Percentiles rank a stretch among this genome's conserved stretches.
Evolutionary conservation across 2,888 invertebrate genomes (phyloP).

Genomic region (Cistogaster globosa): DNA sequence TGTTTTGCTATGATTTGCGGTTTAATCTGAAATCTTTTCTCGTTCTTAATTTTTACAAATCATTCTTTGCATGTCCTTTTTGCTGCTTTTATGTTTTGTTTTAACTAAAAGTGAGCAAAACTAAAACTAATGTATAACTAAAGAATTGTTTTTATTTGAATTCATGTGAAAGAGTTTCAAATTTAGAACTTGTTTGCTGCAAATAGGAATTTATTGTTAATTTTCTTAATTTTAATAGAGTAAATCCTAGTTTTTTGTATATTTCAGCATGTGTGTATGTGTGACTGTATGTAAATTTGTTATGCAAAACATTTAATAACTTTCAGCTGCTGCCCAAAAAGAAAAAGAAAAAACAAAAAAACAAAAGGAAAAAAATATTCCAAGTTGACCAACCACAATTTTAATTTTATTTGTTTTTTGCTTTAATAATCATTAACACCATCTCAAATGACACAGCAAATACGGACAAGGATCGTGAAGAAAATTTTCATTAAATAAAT

Average conservation of each 20-base stretch:
- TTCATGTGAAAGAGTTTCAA: constrained; percentile 56
- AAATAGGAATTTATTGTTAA: constrained; percentile 13
- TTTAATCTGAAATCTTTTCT: constrained; percentile 65
- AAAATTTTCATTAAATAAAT: constrained; percentile 26
- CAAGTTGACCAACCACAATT: constrained; percentile 68
- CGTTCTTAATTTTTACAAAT: constrained; percentile 44
- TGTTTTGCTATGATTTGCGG: constrained; percentile 63
- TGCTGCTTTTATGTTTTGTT: background rate
- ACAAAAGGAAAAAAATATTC: background rate
- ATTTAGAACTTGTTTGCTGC: constrained; percentile 51
- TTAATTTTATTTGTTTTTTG: constrained; percentile 60
- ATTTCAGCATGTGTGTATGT: constrained; percentile 2
- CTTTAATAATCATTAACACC: constrained; percentile 71
- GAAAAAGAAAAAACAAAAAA: background rate
- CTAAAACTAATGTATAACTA: constrained; percentile 4
- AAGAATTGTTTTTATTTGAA: constrained; percentile 3
- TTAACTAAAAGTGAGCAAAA: constrained; percentile 54
- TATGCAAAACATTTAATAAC: constrained; percentile 70
- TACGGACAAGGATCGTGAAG: constrained; percentile 18
- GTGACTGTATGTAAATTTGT: constrained; percentile 34
- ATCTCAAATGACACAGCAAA: constrained; percentile 60
- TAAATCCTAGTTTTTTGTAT: constrained; percentile 43
- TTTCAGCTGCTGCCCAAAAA: constrained; percentile 57
- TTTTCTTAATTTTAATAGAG: constrained; percentile 16
- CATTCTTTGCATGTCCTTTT: background rate